These are phyloP conservation scores for Chlamydotis undulata DNA, from an alignment of 2,113 vertebrate genomes.

Conservation along the genomic window DNA sequence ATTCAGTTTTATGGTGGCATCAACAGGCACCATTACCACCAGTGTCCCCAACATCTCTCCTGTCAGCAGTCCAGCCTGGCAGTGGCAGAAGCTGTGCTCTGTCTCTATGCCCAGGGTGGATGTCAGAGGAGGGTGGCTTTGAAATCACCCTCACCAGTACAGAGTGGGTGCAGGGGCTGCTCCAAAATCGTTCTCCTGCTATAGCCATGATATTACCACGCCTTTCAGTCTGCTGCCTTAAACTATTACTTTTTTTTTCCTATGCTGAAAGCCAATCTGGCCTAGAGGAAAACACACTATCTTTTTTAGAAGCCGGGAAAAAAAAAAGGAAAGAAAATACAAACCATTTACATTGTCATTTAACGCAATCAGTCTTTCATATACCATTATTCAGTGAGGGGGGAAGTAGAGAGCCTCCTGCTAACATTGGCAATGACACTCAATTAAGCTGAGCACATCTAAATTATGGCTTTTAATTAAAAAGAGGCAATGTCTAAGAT, in stretches of 20 bases:
- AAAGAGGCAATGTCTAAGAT: constrained; percentile 72
- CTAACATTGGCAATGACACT: constrained; percentile 65
- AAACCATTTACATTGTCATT: constrained; percentile 20
- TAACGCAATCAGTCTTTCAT: constrained; percentile 16
- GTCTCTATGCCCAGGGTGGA: background rate
- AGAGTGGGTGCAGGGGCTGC: background rate
- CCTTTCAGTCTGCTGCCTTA: background rate
- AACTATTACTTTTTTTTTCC: background rate
- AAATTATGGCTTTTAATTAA: constrained; percentile 80
- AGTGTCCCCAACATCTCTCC: background rate
- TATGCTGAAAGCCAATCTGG: background rate
- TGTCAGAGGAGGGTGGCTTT: background rate
- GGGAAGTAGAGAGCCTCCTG: constrained; percentile 34
- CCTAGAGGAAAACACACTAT: background rate
- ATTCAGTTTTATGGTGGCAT: background rate
- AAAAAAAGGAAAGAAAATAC: background rate
- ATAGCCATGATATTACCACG: background rate
- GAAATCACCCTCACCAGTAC: background rate
- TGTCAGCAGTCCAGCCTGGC: background rate
- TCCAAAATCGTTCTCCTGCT: background rate
- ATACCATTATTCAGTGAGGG: constrained; percentile 29
- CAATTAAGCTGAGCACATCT: constrained; percentile 74
- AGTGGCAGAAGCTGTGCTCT: background rate
- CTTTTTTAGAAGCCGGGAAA: background rate
- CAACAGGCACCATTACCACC: background rate